Base-by-base conservation (phyloP, 2,888 invertebrate species). In the Sicus ferrugineus region DNA sequence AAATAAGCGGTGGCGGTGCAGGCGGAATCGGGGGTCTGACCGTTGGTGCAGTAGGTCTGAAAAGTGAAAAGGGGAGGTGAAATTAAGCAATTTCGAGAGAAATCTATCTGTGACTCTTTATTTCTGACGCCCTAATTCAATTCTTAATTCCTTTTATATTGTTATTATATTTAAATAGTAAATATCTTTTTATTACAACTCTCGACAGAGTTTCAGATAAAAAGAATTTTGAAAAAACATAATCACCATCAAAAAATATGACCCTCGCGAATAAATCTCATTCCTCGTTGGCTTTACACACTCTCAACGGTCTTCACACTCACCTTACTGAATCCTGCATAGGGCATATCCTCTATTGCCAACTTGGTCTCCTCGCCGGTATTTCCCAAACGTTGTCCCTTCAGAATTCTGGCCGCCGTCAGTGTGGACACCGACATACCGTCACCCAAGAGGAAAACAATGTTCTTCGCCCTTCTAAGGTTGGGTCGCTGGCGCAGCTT, bases 21-120 rank as follows among this genome's bases (percentile, higher is more conserved):
- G 0, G 93, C 93, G 0, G 92, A 93, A 79, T 93, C 93, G 0
- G 93, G 87, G 0, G 92, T 91, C 86, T 92, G 90, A 0, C 86
- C 87, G 77, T 91, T 89, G 30, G 89, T 84, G 81, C 89, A 89
- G 80, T 89, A 89, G 0, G 89, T 89, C 88, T 89, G 75, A n/a
- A 46, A 64, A 23, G 19, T 42, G 14, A 23, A 19, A 48, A n/a
- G n/a, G n/a, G n/a, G n/a, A n/a, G n/a, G 4, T 16, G 16, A 48
- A 48, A 7, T 7, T 48, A 11, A 2, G 50, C 1, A 4, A 52
- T 7, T 34, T 1, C 7, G 34, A 34, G 34, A 34, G 34, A 34
- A 2, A 42, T n/a, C n/a, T n/a, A n/a, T n/a, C n/a, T n/a, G n/a
- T n/a, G n/a, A n/a, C n/a, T n/a, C n/a, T n/a, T n/a, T n/a, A n/a